phyloP scores from a whole-genome alignment of 1,140 invertebrate species.

The Lucilia cuprina region DNA sequence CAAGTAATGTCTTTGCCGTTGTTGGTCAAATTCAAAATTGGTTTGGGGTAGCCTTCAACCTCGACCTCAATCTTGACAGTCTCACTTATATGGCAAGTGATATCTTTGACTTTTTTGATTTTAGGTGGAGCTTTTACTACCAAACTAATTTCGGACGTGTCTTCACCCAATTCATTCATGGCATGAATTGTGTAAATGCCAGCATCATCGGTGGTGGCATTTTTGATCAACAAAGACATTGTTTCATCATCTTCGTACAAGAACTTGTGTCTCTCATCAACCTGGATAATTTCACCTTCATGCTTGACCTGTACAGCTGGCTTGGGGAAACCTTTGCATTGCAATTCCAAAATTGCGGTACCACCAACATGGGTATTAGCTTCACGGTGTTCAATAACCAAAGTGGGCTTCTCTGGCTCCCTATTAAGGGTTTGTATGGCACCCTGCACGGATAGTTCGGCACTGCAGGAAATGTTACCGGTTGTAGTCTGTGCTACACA shows the following conservation, averaged over 20 bases:
- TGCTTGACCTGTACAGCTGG: conserved; percentile 90
- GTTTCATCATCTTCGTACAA: conserved; percentile 93
- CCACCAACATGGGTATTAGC: conserved; percentile 81
- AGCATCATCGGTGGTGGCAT: conserved; percentile 80
- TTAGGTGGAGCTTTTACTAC: conserved; percentile 82
- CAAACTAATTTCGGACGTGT: conserved; percentile 75
- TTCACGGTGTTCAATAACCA: conserved; percentile 77
- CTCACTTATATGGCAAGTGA: conserved; percentile 73
- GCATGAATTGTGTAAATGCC: conserved; percentile 86
- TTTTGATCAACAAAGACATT: conserved; percentile 89
- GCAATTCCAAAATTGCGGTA: conserved; percentile 93
- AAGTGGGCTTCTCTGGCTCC: conserved; percentile 80
- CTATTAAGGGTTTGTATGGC: conserved; percentile 80
- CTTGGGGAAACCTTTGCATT: conserved; percentile 93
- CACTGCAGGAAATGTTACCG: conserved; percentile 92
- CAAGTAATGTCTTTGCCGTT: conserved; percentile 78
- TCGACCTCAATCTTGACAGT: conserved; percentile 77
- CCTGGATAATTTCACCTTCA: conserved; percentile 81
- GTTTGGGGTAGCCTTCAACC: conserved; percentile 83
- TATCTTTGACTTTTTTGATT: conserved; percentile 80
- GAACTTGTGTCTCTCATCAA: conserved; percentile 81
- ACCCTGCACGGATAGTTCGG: conserved; percentile 89
- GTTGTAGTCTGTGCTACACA: conserved; percentile 91
- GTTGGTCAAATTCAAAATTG: conserved; percentile 85
- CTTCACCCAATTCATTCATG: conserved; percentile 88